A percentile compares a stretch with the other conserved stretches of the same genome.
These are phyloP conservation scores for Rhadina sibilatrix DNA, from an alignment of 2,113 vertebrate species.

Conservation along the genomic window DNA sequence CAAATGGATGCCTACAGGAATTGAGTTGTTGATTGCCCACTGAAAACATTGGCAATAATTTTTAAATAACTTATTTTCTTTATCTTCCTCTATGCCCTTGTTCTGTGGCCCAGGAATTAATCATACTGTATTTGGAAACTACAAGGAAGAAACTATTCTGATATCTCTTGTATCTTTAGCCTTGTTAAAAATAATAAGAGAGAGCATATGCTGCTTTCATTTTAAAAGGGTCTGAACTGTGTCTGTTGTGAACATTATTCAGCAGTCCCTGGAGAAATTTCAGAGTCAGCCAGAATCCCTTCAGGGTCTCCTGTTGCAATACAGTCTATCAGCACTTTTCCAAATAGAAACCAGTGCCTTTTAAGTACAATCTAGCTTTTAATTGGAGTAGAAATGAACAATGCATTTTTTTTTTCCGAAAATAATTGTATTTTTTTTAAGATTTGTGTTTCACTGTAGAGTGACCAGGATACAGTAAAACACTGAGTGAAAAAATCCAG, in stretches of 20 bases:
- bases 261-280: conserved; percentile 36
- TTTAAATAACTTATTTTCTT: not conserved
- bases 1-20: not conserved
- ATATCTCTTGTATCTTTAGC: not conserved
- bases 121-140: not conserved
- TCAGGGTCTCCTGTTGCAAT: conserved; percentile 17
- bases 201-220: conserved; percentile 24
- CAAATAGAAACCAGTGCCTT: not conserved
- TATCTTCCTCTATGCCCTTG: not conserved
- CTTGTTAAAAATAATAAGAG: conserved; percentile 26
- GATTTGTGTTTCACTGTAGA: not conserved
- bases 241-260: conserved; percentile 24
- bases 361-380: conserved; percentile 19
- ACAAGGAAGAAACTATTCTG: not conserved
- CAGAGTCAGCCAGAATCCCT: conserved; percentile 12
- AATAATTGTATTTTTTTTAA: not conserved
- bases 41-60: not conserved
- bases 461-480: not conserved
- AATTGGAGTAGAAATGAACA: conserved; percentile 1
- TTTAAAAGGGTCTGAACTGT: conserved; percentile 8
- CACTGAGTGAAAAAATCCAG: not conserved
- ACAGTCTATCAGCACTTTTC: conserved; percentile 16
- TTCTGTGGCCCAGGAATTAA: not conserved
- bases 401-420: not conserved
- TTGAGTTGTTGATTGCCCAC: not conserved